These are phyloP conservation scores for Sinonovacula constricta DNA, from an alignment of 1,140 invertebrate species.

Conservation along the genomic window DNA sequence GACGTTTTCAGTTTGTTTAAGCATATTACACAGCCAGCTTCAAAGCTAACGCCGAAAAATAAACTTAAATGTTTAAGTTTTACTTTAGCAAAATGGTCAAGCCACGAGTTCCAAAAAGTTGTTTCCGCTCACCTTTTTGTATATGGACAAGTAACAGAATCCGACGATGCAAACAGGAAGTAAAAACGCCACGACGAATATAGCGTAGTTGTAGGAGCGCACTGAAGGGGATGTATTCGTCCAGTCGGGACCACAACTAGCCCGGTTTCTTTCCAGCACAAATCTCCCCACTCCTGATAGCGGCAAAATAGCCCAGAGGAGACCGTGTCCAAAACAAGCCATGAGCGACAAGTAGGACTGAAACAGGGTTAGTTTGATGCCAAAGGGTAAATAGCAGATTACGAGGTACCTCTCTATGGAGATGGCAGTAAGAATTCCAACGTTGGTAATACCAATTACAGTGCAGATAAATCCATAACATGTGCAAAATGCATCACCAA, in stretches of 20 bases:
- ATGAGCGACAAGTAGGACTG: constrained; percentile 13
- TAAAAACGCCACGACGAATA: constrained; percentile 16
- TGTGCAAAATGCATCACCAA: constrained; percentile 12
- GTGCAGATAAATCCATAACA: constrained; percentile 18
- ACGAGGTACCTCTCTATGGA: constrained; percentile 24
- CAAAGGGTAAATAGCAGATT: background rate
- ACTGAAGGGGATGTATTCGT: background rate
- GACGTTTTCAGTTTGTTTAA: too few species aligned
- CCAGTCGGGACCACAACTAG: constrained; percentile 33
- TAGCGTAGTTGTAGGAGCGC: background rate
- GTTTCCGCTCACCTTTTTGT: constrained; percentile 16
- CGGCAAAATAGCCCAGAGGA: constrained; percentile 32
- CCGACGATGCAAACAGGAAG: constrained; percentile 2
- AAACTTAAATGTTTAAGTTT: too few species aligned
- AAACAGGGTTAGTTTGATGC: constrained; percentile 8
- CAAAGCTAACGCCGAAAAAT: too few species aligned
- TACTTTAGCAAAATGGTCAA: too few species aligned
- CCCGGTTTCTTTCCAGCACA: background rate
- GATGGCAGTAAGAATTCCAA: constrained; percentile 23
- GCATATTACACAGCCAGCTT: too few species aligned
- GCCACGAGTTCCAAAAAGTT: too few species aligned
- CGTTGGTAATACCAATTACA: constrained; percentile 9
- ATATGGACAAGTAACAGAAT: constrained; percentile 8
- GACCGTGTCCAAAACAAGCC: constrained; percentile 23
- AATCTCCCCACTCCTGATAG: constrained; percentile 22